Evolutionary conservation across 2,888 invertebrate species (phyloP).

Genomic region (Caenorhabditis macrosperma): DNA sequence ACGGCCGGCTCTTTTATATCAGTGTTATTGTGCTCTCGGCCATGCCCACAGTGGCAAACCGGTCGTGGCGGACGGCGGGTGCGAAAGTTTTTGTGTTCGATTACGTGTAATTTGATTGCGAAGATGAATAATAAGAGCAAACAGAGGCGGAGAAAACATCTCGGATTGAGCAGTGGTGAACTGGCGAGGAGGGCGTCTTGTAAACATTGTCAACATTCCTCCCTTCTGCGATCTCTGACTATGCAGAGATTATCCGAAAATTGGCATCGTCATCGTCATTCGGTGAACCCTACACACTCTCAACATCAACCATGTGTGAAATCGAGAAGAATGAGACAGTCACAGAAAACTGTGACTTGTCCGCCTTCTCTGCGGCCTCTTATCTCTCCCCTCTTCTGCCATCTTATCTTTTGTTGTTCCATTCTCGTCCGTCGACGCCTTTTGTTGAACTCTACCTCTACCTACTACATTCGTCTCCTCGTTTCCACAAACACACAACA

Average conservation of each 20-base stretch:
- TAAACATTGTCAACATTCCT: not conserved
- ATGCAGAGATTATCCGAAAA: conserved; percentile 18
- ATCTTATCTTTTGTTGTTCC: conserved; percentile 21
- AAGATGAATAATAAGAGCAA: conserved; percentile 34
- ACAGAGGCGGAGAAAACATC: conserved; percentile 14
- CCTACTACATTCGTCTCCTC: not conserved
- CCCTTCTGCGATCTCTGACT: not conserved
- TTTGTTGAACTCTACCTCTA: conserved; percentile 25
- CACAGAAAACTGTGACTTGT: conserved; percentile 28
- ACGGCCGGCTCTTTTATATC: not conserved
- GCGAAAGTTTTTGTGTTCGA: conserved; percentile 24
- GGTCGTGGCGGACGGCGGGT: conserved; percentile 14
- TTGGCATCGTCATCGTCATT: conserved; percentile 2
- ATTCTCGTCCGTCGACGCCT: conserved; percentile 3
- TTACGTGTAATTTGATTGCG: conserved; percentile 24
- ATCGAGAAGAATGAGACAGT: conserved; percentile 7
- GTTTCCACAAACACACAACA: conserved; percentile 5
- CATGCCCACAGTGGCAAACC: conserved; percentile 4
- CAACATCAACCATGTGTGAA: conserved; percentile 37
- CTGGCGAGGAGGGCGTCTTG: too few species aligned
- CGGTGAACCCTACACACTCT: not conserved
- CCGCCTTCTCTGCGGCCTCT: not conserved
- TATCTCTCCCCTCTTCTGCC: conserved; percentile 5
- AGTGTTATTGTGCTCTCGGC: conserved; percentile 1
- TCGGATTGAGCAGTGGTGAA: conserved; percentile 2